Evolutionary conservation across 92 coral and sea anemone genomes (phyloP).

Genomic region (Epizoanthus ramosus): DNA sequence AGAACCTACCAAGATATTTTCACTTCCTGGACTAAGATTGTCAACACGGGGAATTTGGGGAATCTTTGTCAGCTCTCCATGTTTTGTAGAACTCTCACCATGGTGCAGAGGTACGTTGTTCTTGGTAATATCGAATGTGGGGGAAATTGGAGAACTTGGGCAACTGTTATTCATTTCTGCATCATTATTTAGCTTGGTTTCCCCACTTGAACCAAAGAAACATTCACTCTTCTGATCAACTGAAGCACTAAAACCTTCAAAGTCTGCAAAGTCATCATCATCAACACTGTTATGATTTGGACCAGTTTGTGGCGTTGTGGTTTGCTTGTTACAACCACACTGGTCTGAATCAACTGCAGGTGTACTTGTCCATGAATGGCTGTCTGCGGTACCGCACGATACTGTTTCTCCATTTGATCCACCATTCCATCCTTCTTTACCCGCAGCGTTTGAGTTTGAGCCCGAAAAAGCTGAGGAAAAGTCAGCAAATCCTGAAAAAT

Average conservation of each 20-base stretch:
- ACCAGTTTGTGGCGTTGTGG: not conserved
- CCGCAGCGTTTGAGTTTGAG: not conserved
- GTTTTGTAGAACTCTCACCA: not conserved
- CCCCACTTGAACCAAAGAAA: conserved; percentile 6
- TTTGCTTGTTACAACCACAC: not conserved
- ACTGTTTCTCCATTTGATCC: not conserved
- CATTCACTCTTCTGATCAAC: not conserved
- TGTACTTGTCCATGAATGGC: not conserved
- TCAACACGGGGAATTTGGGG: not conserved
- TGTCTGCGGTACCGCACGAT: not conserved
- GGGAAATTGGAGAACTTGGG: conserved; percentile 8
- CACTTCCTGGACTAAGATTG: not conserved
- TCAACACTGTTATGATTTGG: not conserved
- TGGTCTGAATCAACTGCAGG: conserved; percentile 4
- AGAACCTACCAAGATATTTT: not conserved
- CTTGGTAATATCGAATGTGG: not conserved
- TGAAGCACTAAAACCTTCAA: conserved; percentile 33
- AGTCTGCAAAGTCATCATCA: conserved; percentile 43
- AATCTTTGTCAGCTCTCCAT: not conserved
- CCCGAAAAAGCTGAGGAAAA: conserved; percentile 32
- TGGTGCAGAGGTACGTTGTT: not conserved
- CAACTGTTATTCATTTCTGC: not conserved
- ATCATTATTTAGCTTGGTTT: not conserved
- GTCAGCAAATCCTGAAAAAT: conserved; percentile 65
- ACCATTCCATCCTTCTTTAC: not conserved